These are phyloP conservation scores for Ceyx cyanopectus DNA, from an alignment of 2,113 vertebrate species.

Conservation along the genomic window DNA sequence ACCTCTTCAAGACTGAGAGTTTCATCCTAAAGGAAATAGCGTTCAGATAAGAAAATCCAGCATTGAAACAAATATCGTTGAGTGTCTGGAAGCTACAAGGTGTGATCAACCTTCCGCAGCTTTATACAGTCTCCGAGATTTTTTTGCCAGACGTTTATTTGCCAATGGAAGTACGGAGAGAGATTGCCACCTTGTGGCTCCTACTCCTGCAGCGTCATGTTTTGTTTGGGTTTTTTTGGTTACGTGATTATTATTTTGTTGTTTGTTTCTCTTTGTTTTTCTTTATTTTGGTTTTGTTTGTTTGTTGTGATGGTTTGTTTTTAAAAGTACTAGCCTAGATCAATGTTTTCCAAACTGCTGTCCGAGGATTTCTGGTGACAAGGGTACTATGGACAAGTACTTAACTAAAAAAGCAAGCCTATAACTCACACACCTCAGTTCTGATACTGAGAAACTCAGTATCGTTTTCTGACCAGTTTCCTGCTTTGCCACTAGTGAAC, in stretches of 20 bases:
- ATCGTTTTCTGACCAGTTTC: not conserved
- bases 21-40: not conserved
- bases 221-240: not conserved
- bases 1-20: not conserved
- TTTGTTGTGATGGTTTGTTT: not conserved
- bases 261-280: not conserved
- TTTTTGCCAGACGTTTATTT: not conserved
- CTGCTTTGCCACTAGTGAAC: not conserved
- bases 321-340: not conserved
- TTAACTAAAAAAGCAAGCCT: not conserved
- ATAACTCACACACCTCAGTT: not conserved
- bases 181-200: slow-evolving; percentile 68
- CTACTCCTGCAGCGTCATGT: not conserved
- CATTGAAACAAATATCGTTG: rapidly evolving
- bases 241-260: not conserved
- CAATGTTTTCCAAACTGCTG: not conserved
- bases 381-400: not conserved
- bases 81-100: not conserved
- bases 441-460: not conserved
- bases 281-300: not conserved
- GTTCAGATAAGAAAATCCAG: not conserved
- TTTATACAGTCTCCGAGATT: not conserved
- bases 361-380: not conserved
- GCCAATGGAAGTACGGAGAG: not conserved
- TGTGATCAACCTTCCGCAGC: not conserved